Conservation (phyloP, 1,140 invertebrate genomes). For the Thaumatotibia leucotreta region DNA sequence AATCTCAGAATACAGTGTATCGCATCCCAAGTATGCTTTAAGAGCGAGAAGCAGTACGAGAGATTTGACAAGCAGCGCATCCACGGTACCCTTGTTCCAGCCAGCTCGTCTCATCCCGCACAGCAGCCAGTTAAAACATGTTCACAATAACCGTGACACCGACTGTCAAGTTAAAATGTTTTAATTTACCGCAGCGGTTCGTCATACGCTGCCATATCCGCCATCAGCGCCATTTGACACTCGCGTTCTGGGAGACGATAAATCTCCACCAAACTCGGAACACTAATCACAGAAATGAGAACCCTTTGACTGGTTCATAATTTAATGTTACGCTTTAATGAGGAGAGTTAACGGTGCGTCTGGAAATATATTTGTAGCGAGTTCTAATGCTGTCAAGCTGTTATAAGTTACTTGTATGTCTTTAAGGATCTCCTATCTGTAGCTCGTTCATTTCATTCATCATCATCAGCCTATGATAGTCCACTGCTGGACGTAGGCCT, state of each 20-base stretch:
- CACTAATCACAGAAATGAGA: slow-evolving; percentile 65
- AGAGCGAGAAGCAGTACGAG: too few species aligned
- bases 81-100: slow-evolving; percentile 25
- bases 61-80: too few species aligned
- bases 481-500: too few species aligned
- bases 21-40: too few species aligned
- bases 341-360: slow-evolving; percentile 17
- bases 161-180: slow-evolving; percentile 69
- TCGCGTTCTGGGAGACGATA: slow-evolving; percentile 49
- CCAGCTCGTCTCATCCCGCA: slow-evolving; percentile 15
- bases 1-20: too few species aligned
- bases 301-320: slow-evolving; percentile 48
- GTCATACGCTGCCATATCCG: slow-evolving; percentile 54
- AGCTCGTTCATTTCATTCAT: too few species aligned
- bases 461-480: too few species aligned
- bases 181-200: slow-evolving; percentile 65
- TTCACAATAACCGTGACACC: slow-evolving; percentile 48
- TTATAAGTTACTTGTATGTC: not conserved
- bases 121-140: slow-evolving; percentile 49
- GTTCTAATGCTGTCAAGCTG: not conserved
- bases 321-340: slow-evolving; percentile 38
- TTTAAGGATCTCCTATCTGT: not conserved
- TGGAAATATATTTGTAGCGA: slow-evolving; percentile 1
- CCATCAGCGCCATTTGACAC: slow-evolving; percentile 59
- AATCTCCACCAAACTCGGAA: slow-evolving; percentile 49